Base-by-base conservation (phyloP, 2,113 vertebrate genomes). In the Centropus bengalensis region DNA sequence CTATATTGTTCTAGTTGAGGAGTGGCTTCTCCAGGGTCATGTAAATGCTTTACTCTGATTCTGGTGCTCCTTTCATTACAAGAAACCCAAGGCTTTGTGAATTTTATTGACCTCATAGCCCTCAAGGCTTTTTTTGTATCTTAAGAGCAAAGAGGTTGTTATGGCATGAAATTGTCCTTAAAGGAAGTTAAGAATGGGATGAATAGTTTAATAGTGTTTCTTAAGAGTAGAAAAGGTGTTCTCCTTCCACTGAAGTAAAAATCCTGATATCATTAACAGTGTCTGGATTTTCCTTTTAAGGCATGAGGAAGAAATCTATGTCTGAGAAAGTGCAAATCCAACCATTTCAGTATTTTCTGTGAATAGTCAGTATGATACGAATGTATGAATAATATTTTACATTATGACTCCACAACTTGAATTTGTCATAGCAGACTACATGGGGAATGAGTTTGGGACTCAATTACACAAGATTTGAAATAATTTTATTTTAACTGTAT, bases 161-260 rank as follows among this genome's bases (percentile, higher is more conserved):
- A 74, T 28, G 10, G 8, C 18, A 51, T 16, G 5, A 82, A 88
- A 52, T 40, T 38, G 9, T 30, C 23, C 26, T 64, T 86, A 60
- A 38, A 67, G 52, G 13, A 78, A 30, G 8, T 8, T 8, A n/a
- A 40, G 11, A 89, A 64, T 5, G 76, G 11, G 24, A 79, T 6
- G 17, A 76, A 49, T 2, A 27, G 11, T 74, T 95, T 73, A 36
- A 17, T 75, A 45, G 8, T 38, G 28, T 23, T 30, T 55, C 21
- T 9, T 44, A 67, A 70, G n/a, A 63, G 8, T 32, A 8, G 7
- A 9, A 70, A 42, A 2, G 42, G 32, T 74, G 14, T 19, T 82
- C 14, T 20, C 44, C 28, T 42, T 82, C 24, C 30, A 9, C 42
- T 0, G 0, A 7, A 14, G 6, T 51, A 59, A 67, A 60, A 20